phyloP scores from a whole-genome alignment of 2,888 invertebrate species.

The Athrips mouffetella region DNA sequence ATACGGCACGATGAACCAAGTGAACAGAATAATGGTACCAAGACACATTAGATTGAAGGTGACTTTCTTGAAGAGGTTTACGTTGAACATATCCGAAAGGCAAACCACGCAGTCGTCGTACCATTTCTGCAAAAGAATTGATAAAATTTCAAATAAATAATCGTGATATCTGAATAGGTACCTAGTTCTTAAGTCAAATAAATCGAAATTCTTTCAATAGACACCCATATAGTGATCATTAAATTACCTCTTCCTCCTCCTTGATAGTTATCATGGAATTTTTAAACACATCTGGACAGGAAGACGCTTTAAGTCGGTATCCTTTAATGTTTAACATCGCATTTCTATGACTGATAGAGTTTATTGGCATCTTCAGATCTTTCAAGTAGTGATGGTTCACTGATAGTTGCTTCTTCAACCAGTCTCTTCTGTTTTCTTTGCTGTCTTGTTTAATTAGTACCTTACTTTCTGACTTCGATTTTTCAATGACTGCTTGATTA shows the following conservation, averaged over 20 bases:
- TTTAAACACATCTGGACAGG: conserved; percentile 93
- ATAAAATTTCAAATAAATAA: too few species aligned
- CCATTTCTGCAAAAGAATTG: conserved; percentile 67
- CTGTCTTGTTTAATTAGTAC: conserved; percentile 60
- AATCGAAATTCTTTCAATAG: neutral
- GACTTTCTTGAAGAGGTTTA: conserved; percentile 85
- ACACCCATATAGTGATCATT: neutral
- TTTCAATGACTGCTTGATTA: conserved; percentile 41
- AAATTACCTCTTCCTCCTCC: conserved; percentile 83
- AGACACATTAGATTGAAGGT: conserved; percentile 90
- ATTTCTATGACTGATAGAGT: conserved; percentile 91
- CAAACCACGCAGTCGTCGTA: conserved; percentile 59
- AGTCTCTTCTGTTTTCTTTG: conserved; percentile 64
- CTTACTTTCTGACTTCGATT: conserved; percentile 51
- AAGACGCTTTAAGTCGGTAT: conserved; percentile 89
- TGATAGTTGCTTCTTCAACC: conserved; percentile 70
- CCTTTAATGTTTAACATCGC: conserved; percentile 90
- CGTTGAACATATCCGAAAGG: conserved; percentile 80
- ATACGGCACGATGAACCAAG: conserved; percentile 97
- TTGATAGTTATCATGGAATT: conserved; percentile 93
- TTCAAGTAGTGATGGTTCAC: conserved; percentile 84
- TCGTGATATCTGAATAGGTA: too few species aligned
- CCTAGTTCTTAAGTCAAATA: too few species aligned
- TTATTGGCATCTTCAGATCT: conserved; percentile 85
- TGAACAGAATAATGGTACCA: conserved; percentile 92